Conservation (phyloP, 2,113 vertebrate species). For the Plectropomus leopardus region DNA sequence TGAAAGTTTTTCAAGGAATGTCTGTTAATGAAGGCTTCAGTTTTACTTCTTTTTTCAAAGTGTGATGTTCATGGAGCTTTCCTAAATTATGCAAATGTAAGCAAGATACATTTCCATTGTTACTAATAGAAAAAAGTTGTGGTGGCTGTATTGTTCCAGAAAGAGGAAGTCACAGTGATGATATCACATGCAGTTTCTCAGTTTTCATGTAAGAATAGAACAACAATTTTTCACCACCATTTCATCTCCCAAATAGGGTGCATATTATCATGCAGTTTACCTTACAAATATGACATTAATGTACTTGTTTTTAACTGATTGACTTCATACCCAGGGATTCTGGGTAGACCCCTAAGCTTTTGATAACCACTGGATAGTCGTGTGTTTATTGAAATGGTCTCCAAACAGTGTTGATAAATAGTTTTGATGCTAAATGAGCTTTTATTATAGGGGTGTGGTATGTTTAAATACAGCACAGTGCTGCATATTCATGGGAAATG, state of each 20-base stretch:
- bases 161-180: slow-evolving; percentile 17
- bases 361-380: slow-evolving; percentile 70
- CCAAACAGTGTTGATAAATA: slow-evolving; percentile 21
- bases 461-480: slow-evolving; percentile 27
- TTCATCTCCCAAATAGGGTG: neutral
- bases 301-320: slow-evolving; percentile 7
- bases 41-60: slow-evolving; percentile 44
- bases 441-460: slow-evolving; percentile 12
- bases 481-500: slow-evolving; percentile 17
- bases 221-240: neutral
- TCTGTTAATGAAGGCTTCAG: slow-evolving; percentile 66
- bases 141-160: slow-evolving; percentile 4
- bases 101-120: slow-evolving; percentile 11
- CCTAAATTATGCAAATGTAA: slow-evolving; percentile 17
- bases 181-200: slow-evolving; percentile 9
- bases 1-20: slow-evolving; percentile 26
- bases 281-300: neutral
- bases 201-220: neutral
- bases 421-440: slow-evolving; percentile 24
- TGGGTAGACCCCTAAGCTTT: slow-evolving; percentile 31
- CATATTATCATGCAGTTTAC: neutral
- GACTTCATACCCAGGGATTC: slow-evolving; percentile 19
- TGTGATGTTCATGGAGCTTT: slow-evolving; percentile 22
- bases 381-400: slow-evolving; percentile 41
- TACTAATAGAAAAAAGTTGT: slow-evolving; percentile 15